phyloP scores from a whole-genome alignment of 2,113 vertebrate genomes.

The Brienomyrus longianalis region DNA sequence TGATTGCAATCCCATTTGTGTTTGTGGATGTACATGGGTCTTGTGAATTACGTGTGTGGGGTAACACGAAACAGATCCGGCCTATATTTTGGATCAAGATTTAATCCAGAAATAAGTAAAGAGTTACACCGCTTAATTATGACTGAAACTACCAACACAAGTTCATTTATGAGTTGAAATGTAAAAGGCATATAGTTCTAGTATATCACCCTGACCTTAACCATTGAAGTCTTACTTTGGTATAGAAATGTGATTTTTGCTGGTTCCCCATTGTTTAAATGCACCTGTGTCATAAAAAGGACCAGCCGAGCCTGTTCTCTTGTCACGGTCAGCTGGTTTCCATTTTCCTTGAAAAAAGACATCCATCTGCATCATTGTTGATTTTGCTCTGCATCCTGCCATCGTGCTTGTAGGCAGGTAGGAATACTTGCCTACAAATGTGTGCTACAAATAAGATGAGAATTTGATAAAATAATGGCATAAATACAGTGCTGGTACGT shows the following conservation, averaged over 20 bases:
- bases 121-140: background rate
- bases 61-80: background rate
- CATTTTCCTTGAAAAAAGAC: background rate
- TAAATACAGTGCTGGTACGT: background rate
- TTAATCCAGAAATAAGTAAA: background rate
- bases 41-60: background rate
- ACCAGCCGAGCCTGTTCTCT: background rate
- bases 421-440: background rate
- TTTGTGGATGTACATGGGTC: background rate
- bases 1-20: background rate
- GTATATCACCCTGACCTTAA: background rate
- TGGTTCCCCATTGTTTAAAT: background rate
- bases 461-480: background rate
- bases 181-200: background rate
- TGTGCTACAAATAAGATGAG: background rate
- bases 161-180: background rate
- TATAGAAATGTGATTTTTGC: background rate
- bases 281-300: background rate
- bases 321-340: background rate
- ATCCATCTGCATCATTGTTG: background rate
- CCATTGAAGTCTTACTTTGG: background rate
- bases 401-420: background rate
- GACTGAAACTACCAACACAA: background rate
- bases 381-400: background rate
- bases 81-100: background rate